These are phyloP conservation scores for Tortrix viridana DNA, from an alignment of 2,888 invertebrate genomes.

Conservation along the genomic window DNA sequence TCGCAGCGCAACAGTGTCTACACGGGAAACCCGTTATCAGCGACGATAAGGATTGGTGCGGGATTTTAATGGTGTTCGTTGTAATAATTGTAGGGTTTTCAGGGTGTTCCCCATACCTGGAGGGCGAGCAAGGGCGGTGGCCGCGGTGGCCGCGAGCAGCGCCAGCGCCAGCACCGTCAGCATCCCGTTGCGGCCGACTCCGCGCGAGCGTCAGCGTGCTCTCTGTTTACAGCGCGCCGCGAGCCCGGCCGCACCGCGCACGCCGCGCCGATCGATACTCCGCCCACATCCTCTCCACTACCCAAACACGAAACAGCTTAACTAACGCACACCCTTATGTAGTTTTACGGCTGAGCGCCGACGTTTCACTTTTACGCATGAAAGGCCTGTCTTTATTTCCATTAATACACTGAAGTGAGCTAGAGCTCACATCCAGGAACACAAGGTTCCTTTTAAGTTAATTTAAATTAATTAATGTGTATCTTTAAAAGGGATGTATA, in stretches of 20 bases:
- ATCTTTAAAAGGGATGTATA: no score
- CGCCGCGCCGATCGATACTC: conserved; percentile 77
- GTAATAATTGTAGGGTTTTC: conserved; percentile 37
- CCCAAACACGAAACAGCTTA: conserved; percentile 31
- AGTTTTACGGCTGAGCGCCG: neutral
- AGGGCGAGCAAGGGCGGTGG: conserved; percentile 59
- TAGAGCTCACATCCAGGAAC: no score
- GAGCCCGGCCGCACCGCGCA: conserved; percentile 56
- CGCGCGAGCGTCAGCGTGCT: conserved; percentile 49
- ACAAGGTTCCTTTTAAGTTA: no score
- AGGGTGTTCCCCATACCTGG: conserved; percentile 51
- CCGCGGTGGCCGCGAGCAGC: conserved; percentile 54
- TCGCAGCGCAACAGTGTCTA: conserved; percentile 43
- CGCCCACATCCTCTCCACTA: conserved; percentile 70
- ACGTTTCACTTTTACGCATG: neutral
- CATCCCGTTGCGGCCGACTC: conserved; percentile 55
- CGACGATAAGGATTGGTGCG: conserved; percentile 35
- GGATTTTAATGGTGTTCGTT: conserved; percentile 11
- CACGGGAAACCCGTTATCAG: conserved; percentile 51
- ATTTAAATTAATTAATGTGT: no score
- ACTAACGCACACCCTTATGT: conserved; percentile 5
- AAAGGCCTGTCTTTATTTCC: no score
- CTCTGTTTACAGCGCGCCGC: conserved; percentile 61
- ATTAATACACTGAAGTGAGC: neutral
- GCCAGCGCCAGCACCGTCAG: conserved; percentile 55